phyloP scores from a whole-genome alignment of 1,140 invertebrate genomes.

The Lepidurus arcticus region DNA sequence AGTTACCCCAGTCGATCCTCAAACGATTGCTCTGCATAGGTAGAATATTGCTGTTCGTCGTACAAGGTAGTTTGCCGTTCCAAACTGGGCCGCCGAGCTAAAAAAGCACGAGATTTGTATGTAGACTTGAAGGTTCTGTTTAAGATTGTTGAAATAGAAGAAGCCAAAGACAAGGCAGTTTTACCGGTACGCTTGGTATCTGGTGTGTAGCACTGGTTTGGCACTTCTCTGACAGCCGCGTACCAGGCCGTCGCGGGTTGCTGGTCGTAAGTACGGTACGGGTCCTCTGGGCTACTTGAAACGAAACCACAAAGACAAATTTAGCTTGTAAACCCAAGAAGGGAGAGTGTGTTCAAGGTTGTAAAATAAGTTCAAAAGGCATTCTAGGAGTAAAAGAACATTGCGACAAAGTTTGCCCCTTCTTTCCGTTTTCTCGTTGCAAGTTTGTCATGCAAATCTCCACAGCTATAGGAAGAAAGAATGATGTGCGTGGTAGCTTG shows the following conservation, averaged over 20 bases:
- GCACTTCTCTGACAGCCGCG: background rate
- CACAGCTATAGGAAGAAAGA: background rate
- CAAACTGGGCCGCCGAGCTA: constrained; percentile 59
- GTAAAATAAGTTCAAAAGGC: no score
- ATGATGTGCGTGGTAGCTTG: background rate
- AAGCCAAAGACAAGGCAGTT: background rate
- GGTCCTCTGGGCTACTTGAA: background rate
- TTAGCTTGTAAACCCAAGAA: no score
- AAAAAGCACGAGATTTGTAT: background rate
- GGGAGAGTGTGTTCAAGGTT: no score
- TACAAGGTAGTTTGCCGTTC: constrained; percentile 72
- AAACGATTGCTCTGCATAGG: constrained; percentile 26
- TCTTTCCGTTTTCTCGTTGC: no score
- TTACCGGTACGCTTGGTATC: constrained; percentile 2
- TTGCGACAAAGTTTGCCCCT: no score
- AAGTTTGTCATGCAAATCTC: background rate
- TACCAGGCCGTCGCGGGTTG: background rate
- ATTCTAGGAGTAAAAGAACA: no score
- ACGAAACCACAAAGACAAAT: background rate
- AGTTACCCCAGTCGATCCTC: background rate
- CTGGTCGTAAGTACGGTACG: background rate
- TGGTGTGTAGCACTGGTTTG: background rate
- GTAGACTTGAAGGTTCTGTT: background rate
- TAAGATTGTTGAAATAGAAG: background rate
- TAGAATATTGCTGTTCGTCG: constrained; percentile 54